Evolutionary conservation across 1,140 invertebrate genomes (phyloP).

Genomic region (Drosophila orena): DNA sequence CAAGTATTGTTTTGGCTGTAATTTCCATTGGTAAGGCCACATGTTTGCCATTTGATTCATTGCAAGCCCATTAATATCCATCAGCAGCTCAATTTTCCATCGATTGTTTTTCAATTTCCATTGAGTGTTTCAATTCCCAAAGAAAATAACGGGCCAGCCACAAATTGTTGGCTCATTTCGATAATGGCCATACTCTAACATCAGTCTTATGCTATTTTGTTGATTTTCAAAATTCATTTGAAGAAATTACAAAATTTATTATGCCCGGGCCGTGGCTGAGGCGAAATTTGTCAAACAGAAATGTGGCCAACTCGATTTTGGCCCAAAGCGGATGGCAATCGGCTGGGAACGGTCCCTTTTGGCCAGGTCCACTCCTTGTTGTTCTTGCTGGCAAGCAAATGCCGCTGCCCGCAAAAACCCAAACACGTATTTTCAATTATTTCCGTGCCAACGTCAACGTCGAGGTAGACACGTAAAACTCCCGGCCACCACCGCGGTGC

Average conservation of each 20-base stretch:
- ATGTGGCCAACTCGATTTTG: conserved; percentile 23
- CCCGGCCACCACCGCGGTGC: background rate
- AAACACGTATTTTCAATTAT: conserved; percentile 84
- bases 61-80: conserved; percentile 15
- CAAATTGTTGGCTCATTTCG: conserved; percentile 52
- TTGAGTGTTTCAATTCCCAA: conserved; percentile 38
- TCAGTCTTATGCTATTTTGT: conserved; percentile 36
- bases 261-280: conserved; percentile 59
- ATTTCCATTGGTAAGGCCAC: background rate
- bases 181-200: conserved; percentile 38
- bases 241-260: conserved; percentile 78
- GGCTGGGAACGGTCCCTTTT: conserved; percentile 27
- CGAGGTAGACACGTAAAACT: conserved; percentile 50
- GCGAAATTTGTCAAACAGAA: conserved; percentile 72
- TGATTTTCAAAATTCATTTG: conserved; percentile 75
- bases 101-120: conserved; percentile 19
- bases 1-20: background rate
- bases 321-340: conserved; percentile 8
- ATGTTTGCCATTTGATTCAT: background rate
- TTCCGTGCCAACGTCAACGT: conserved; percentile 76
- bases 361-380: conserved; percentile 24
- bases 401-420: conserved; percentile 78
- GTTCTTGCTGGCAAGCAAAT: conserved; percentile 62
- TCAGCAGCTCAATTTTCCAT: conserved; percentile 20
- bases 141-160: conserved; percentile 19